Conservation (phyloP, 2,888 invertebrate genomes). For the Agrotis segetum region DNA sequence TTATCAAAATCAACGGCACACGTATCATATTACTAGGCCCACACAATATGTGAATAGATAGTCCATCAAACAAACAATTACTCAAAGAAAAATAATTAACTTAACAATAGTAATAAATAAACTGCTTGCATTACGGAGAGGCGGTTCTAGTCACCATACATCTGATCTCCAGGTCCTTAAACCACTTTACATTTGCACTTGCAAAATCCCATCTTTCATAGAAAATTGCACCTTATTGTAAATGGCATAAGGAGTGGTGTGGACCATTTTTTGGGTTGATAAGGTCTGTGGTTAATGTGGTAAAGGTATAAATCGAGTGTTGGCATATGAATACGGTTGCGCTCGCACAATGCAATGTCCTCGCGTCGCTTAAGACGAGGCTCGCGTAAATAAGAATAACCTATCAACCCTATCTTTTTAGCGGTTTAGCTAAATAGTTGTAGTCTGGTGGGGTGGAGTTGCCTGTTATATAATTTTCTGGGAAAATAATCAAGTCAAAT, state of each 20-base stretch:
- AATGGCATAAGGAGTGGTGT: neutral
- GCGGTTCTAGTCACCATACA: slow-evolving; percentile 77
- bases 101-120: slow-evolving; percentile 81
- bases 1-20: slow-evolving; percentile 10
- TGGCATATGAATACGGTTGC: slow-evolving; percentile 86
- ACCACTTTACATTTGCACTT: slow-evolving; percentile 25
- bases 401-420: slow-evolving; percentile 78
- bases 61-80: slow-evolving; percentile 80
- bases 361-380: slow-evolving; percentile 62
- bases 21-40: slow-evolving; percentile 60
- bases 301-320: slow-evolving; percentile 82
- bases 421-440: slow-evolving; percentile 71
- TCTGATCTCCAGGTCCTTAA: slow-evolving; percentile 68
- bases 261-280: neutral
- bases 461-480: neutral
- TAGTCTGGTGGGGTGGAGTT: slow-evolving; percentile 38
- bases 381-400: slow-evolving; percentile 79
- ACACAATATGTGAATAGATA: slow-evolving; percentile 65
- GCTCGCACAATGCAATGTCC: slow-evolving; percentile 82
- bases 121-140: slow-evolving; percentile 74
- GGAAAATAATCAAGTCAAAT: too few species aligned
- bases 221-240: slow-evolving; percentile 13
- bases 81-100: slow-evolving; percentile 86
- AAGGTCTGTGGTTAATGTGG: slow-evolving; percentile 55
- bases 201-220: neutral